Percentiles rank a stretch among this genome's conserved stretches.
phyloP scores from a whole-genome alignment of 2,888 invertebrate genomes.

The Spodoptera picta region DNA sequence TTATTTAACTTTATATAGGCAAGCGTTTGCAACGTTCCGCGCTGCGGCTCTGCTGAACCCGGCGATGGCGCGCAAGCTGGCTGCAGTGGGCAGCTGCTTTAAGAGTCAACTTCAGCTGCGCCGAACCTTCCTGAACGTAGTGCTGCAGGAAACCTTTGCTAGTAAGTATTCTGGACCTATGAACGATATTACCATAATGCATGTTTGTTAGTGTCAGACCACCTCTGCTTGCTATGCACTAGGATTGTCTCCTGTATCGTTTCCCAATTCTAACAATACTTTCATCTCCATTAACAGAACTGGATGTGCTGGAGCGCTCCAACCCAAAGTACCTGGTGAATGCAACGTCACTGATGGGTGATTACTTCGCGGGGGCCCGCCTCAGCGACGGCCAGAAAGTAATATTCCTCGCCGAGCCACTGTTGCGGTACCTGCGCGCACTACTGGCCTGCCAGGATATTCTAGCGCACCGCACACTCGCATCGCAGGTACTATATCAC shows the following conservation, averaged over 20 bases:
- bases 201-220: no score
- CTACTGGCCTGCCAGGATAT: no score
- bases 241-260: no score
- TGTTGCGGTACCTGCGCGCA: no score
- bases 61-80: constrained; percentile 76
- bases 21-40: constrained; percentile 78
- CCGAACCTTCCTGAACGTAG: constrained; percentile 75
- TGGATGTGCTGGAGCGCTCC: constrained; percentile 78
- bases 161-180: constrained; percentile 64
- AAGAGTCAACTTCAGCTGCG: constrained; percentile 75
- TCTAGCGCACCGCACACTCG: constrained; percentile 82
- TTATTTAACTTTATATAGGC: constrained; percentile 55
- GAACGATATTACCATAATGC: no score
- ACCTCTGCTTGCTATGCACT: no score
- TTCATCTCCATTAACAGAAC: constrained; percentile 63
- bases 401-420: constrained; percentile 78
- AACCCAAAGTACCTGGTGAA: constrained; percentile 81
- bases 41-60: constrained; percentile 76
- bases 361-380: constrained; percentile 85
- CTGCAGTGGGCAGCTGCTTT: constrained; percentile 77
- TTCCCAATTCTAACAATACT: no score
- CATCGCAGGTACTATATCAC: constrained; percentile 34
- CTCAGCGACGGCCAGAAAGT: constrained; percentile 84
- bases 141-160: constrained; percentile 81
- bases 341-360: constrained; percentile 84